These are phyloP conservation scores for Gila robusta DNA, from an alignment of 2,797 vertebrate species.

Conservation along the genomic window DNA sequence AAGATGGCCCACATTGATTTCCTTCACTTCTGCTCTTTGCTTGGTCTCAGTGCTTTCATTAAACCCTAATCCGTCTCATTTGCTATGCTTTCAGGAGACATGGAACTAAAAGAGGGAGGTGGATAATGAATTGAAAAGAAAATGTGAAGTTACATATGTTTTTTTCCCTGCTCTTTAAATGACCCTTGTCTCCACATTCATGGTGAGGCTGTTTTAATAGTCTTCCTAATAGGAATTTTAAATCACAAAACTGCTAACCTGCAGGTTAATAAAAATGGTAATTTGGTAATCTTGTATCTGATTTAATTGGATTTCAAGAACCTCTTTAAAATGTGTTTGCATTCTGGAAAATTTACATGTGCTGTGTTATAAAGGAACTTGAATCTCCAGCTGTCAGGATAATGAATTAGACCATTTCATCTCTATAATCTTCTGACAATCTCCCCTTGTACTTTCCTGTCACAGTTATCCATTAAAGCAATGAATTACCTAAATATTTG, in stretches of 20 bases:
- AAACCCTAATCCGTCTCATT: slow-evolving; percentile 68
- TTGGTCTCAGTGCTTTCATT: slow-evolving; percentile 62
- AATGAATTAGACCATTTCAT: slow-evolving; percentile 81
- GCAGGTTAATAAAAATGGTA: slow-evolving; percentile 81
- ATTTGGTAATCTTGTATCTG: slow-evolving; percentile 77
- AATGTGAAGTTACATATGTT: slow-evolving; percentile 77
- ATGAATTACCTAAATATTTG: slow-evolving; percentile 74
- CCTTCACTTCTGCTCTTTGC: slow-evolving; percentile 66
- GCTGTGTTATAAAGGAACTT: slow-evolving; percentile 73
- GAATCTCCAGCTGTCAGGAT: slow-evolving; percentile 81
- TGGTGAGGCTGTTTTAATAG: slow-evolving; percentile 73
- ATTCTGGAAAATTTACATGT: slow-evolving; percentile 76
- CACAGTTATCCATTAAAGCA: slow-evolving; percentile 67
- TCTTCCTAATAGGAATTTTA: slow-evolving; percentile 77
- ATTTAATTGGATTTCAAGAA: slow-evolving; percentile 80
- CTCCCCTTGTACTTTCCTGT: slow-evolving; percentile 72
- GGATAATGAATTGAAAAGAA: slow-evolving; percentile 76
- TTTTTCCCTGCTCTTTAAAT: slow-evolving; percentile 67
- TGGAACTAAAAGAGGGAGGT: slow-evolving; percentile 72
- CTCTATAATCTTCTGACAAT: slow-evolving; percentile 78
- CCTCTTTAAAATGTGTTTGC: slow-evolving; percentile 78
- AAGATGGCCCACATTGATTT: slow-evolving; percentile 50
- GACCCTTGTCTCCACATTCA: slow-evolving; percentile 74
- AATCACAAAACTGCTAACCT: slow-evolving; percentile 78
- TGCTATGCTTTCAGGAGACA: slow-evolving; percentile 66